These are phyloP conservation scores for Lophura swinhoii DNA, from an alignment of 2,797 vertebrate genomes.

Conservation along the genomic window DNA sequence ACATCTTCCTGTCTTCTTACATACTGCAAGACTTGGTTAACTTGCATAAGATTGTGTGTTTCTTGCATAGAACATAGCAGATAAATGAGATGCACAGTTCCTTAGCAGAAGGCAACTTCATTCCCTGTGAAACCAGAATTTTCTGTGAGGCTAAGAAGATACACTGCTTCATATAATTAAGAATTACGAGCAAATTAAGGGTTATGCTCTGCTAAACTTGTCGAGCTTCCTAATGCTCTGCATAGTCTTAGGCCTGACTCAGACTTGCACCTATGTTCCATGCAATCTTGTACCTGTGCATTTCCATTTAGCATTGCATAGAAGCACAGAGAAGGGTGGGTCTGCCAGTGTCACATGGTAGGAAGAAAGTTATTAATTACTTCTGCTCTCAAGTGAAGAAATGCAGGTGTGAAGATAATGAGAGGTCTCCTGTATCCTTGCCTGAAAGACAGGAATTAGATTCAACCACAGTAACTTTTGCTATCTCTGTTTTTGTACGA, in stretches of 20 bases:
- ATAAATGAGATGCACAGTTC: neutral
- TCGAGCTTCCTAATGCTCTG: neutral
- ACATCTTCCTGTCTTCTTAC: neutral
- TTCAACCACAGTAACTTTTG: neutral
- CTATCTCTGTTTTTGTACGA: neutral
- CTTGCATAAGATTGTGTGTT: neutral
- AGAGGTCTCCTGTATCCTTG: neutral
- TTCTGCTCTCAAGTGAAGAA: neutral
- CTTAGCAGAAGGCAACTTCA: neutral
- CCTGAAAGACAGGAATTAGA: neutral
- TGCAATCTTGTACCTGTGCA: neutral
- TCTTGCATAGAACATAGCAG: neutral
- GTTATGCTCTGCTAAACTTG: conserved; percentile 12
- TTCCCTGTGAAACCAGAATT: neutral
- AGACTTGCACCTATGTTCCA: neutral
- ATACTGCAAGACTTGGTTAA: neutral
- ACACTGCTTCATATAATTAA: neutral
- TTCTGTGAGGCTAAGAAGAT: neutral
- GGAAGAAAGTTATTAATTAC: neutral
- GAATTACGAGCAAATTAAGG: neutral
- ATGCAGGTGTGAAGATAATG: neutral
- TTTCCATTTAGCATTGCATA: neutral
- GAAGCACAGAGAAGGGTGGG: neutral
- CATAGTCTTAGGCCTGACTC: neutral
- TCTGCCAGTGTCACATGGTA: neutral